A percentile compares a stretch with the other conserved stretches of the same genome.
Evolutionary conservation across 2,888 invertebrate species (phyloP).

Genomic region (Anthophora plumipes): DNA sequence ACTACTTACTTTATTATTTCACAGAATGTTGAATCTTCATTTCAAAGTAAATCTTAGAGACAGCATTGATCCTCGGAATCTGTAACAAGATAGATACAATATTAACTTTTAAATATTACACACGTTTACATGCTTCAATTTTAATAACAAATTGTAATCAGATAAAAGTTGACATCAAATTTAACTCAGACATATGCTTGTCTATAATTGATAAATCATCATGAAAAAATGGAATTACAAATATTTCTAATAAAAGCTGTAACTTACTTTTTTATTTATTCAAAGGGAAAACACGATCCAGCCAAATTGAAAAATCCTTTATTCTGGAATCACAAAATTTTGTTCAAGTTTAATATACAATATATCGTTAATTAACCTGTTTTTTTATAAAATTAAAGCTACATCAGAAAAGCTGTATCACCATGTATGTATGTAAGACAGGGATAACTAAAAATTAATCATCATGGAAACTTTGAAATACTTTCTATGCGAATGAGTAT

Average conservation of each 20-base stretch:
- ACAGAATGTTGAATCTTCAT: background rate
- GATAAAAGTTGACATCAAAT: slow-evolving; percentile 72
- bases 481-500: too few relatives aligned
- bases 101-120: background rate
- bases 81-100: slow-evolving; percentile 6
- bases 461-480: slow-evolving; percentile 48
- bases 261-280: background rate
- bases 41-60: background rate
- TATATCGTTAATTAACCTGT: background rate
- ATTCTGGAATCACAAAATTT: slow-evolving; percentile 17
- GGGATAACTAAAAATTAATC: slow-evolving; percentile 81
- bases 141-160: slow-evolving; percentile 49
- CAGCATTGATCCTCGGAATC: background rate
- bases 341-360: background rate
- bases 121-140: background rate
- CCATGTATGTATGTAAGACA: slow-evolving; percentile 79
- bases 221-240: slow-evolving; percentile 35
- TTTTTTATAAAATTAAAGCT: background rate
- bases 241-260: background rate
- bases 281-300: background rate
- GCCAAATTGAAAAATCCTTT: background rate
- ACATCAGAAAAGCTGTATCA: slow-evolving; percentile 76
- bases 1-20: slow-evolving; percentile 13
- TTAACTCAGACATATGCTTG: slow-evolving; percentile 81
- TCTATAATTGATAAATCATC: slow-evolving; percentile 73